phyloP scores from a whole-genome alignment of 2,797 vertebrate genomes.

The Helostoma temminkii region DNA sequence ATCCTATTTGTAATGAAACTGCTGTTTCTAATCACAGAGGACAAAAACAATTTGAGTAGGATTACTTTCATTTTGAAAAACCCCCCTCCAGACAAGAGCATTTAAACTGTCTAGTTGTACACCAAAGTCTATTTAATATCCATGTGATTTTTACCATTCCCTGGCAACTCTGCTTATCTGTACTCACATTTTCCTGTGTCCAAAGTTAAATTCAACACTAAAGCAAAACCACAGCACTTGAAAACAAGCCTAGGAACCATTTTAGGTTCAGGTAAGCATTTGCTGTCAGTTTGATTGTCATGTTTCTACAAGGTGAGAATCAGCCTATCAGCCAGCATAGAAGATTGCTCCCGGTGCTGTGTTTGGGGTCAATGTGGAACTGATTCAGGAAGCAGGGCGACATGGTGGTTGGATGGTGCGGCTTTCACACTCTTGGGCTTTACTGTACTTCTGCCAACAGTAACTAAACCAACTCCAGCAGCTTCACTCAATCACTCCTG shows the following conservation, averaged over 20 bases:
- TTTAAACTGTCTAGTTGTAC: constrained; percentile 52
- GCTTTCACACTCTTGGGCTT: constrained; percentile 47
- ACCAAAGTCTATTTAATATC: constrained; percentile 43
- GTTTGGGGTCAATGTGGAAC: constrained; percentile 70
- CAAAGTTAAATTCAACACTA: constrained; percentile 40
- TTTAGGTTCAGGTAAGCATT: constrained; percentile 34
- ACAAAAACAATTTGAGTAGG: constrained; percentile 57
- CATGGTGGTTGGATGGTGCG: constrained; percentile 71
- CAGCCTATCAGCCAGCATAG: constrained; percentile 75
- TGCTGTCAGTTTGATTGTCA: constrained; percentile 73
- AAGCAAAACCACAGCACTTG: constrained; percentile 38
- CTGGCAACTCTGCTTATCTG: constrained; percentile 47
- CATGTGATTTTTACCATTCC: constrained; percentile 47
- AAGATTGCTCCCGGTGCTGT: constrained; percentile 64
- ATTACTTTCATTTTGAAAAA: constrained; percentile 47
- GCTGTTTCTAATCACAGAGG: constrained; percentile 56
- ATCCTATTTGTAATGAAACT: constrained; percentile 58
- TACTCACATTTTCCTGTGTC: constrained; percentile 57
- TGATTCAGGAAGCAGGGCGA: constrained; percentile 79
- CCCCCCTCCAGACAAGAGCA: constrained; percentile 47
- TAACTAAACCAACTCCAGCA: constrained; percentile 51
- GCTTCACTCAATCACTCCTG: too few species aligned
- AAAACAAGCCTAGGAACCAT: constrained; percentile 26
- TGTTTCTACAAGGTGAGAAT: constrained; percentile 71
- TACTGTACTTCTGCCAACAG: constrained; percentile 63